Evolutionary conservation across 2,113 vertebrate species (phyloP).

Genomic region (Triplophysa tibetana): DNA sequence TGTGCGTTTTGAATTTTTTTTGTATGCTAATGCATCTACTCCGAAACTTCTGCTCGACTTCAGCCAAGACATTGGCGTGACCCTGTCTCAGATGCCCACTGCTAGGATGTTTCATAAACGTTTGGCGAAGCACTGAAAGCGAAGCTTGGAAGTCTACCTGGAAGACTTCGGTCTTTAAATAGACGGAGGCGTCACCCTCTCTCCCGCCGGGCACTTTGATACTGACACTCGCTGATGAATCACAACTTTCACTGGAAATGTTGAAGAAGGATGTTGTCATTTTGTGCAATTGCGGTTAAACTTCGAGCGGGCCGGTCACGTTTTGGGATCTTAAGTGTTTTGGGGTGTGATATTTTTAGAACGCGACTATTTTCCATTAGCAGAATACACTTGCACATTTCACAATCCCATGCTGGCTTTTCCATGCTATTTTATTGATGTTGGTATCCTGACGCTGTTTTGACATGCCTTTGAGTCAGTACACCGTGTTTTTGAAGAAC

Average conservation of each 20-base stretch:
- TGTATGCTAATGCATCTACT: slow-evolving; percentile 6
- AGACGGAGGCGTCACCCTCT: slow-evolving; percentile 63
- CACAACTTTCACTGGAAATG: slow-evolving; percentile 76
- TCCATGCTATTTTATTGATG: slow-evolving; percentile 53
- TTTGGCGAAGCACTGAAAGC: slow-evolving; percentile 62
- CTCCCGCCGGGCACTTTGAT: slow-evolving; percentile 64
- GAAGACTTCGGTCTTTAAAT: slow-evolving; percentile 70
- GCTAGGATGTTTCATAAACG: slow-evolving; percentile 68
- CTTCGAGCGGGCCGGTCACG: slow-evolving; percentile 55
- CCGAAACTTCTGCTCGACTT: slow-evolving; percentile 63
- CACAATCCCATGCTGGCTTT: slow-evolving; percentile 72
- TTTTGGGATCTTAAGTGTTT: slow-evolving; percentile 64
- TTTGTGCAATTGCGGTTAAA: slow-evolving; percentile 71
- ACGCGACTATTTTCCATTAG: slow-evolving; percentile 62
- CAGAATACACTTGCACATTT: slow-evolving; percentile 67
- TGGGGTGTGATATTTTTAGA: slow-evolving; percentile 73
- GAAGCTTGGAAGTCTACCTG: slow-evolving; percentile 68
- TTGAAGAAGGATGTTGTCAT: slow-evolving; percentile 67
- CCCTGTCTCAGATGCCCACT: slow-evolving; percentile 67
- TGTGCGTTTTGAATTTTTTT: background rate
- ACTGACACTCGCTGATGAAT: slow-evolving; percentile 69
- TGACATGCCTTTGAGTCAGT: slow-evolving; percentile 62
- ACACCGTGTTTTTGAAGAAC: slow-evolving; percentile 60
- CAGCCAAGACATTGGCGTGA: slow-evolving; percentile 62
- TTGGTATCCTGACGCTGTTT: slow-evolving; percentile 56